Evolutionary conservation across 2,888 invertebrate genomes (phyloP).

Genomic region (Homarus gammarus): DNA sequence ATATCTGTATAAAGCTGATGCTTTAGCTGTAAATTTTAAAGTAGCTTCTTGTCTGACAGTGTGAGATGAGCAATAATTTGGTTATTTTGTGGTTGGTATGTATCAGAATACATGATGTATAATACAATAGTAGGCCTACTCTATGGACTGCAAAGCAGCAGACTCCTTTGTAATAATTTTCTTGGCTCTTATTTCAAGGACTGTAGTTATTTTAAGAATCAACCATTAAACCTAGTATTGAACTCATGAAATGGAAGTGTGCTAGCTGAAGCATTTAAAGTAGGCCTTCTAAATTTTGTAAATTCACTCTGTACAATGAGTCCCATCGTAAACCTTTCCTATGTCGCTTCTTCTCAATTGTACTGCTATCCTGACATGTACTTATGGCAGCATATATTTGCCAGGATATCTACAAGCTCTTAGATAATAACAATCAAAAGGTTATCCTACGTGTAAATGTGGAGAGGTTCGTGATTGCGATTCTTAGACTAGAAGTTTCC

Average conservation of each 20-base stretch:
- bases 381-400: conserved; percentile 62
- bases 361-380: conserved; percentile 55
- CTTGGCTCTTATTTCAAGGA: neutral
- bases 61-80: conserved; percentile 56
- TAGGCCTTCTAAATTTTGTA: conserved; percentile 57
- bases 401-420: conserved; percentile 61
- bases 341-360: conserved; percentile 66
- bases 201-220: neutral
- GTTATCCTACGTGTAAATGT: conserved; percentile 60
- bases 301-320: conserved; percentile 70
- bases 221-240: neutral
- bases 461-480: conserved; percentile 44
- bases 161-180: neutral
- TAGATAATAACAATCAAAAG: conserved; percentile 68
- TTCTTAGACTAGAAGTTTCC: conserved; percentile 40
- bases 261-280: conserved; percentile 41
- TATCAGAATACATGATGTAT: conserved; percentile 51
- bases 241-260: neutral
- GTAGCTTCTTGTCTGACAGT: conserved; percentile 61
- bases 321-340: conserved; percentile 63
- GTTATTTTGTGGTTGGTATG: conserved; percentile 63
- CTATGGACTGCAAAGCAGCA: neutral
- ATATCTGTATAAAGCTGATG: conserved; percentile 57
- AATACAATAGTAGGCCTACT: conserved; percentile 45
- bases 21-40: conserved; percentile 63